phyloP scores from a whole-genome alignment of 2,888 invertebrate species.

The Lamproptera curius region DNA sequence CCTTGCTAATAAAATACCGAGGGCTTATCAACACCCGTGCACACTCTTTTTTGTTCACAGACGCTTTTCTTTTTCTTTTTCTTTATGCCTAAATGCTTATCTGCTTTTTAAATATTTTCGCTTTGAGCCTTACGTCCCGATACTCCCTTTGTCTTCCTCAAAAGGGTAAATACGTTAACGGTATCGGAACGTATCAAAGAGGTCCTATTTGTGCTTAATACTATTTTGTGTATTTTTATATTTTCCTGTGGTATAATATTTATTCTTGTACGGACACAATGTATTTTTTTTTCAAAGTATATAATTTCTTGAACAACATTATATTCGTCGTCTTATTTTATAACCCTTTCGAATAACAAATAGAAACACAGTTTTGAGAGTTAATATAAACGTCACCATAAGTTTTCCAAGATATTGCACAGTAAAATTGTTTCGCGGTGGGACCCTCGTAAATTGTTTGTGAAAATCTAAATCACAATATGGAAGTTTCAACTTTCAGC shows the following conservation, averaged over 20 bases:
- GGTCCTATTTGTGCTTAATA: no score
- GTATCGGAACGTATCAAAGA: neutral
- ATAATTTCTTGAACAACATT: no score
- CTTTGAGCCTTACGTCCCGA: neutral
- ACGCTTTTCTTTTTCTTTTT: neutral
- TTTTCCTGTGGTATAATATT: no score
- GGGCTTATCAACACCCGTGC: constrained; percentile 25
- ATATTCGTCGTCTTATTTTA: no score
- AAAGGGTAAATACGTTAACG: neutral
- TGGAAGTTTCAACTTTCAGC: constrained; percentile 2
- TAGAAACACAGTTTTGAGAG: no score
- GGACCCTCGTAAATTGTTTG: constrained; percentile 8
- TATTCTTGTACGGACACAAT: no score
- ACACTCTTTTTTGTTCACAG: constrained; percentile 17
- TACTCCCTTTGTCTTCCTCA: neutral
- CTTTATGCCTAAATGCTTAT: neutral
- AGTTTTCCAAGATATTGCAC: constrained; percentile 6
- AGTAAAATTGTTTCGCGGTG: constrained; percentile 7
- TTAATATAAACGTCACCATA: no score
- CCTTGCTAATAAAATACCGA: constrained; percentile 57
- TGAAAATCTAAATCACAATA: constrained; percentile 11
- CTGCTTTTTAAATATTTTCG: neutral
- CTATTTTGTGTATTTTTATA: no score
- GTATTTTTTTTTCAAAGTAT: no score
- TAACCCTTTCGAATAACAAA: no score